A percentile compares a stretch with the other conserved stretches of the same genome.
These are phyloP conservation scores for Tachina fera DNA, from an alignment of 2,888 invertebrate species.

Conservation along the genomic window DNA sequence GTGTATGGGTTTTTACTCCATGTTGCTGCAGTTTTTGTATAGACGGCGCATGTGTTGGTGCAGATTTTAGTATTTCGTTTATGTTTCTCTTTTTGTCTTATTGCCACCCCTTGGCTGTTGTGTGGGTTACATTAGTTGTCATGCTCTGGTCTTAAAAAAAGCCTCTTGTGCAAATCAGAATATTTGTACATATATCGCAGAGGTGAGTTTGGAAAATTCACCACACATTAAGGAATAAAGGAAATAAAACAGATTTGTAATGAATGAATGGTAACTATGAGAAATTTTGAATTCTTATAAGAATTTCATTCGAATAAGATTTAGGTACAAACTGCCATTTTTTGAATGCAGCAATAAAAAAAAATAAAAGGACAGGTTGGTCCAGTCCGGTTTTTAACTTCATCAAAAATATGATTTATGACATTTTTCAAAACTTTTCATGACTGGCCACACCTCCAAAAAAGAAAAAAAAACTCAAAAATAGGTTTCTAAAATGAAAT, in stretches of 20 bases:
- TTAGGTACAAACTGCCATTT: background rate
- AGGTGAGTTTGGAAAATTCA: conserved; percentile 27
- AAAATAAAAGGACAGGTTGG: too few species aligned
- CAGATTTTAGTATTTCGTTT: conserved; percentile 27
- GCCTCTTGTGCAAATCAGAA: conserved; percentile 44
- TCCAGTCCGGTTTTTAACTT: background rate
- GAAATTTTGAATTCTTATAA: conserved; percentile 17
- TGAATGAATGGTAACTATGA: background rate
- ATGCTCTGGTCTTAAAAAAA: conserved; percentile 47
- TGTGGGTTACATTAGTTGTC: conserved; percentile 47
- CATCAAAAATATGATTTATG: conserved; percentile 41
- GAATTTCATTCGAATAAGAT: background rate
- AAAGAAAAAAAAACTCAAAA: background rate
- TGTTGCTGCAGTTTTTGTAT: conserved; percentile 28
- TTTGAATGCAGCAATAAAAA: too few species aligned
- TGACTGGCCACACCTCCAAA: conserved; percentile 39
- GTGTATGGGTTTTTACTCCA: conserved; percentile 46
- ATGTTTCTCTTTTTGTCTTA: conserved; percentile 53
- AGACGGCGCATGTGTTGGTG: conserved; percentile 50
- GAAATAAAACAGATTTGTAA: conserved; percentile 7
- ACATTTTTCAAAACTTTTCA: conserved; percentile 40
- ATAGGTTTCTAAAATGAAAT: background rate
- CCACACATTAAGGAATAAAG: conserved; percentile 25
- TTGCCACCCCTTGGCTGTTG: background rate
- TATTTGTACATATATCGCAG: too few species aligned